Conservation (phyloP, 2,113 vertebrate species). For the Amia ocellicauda region DNA sequence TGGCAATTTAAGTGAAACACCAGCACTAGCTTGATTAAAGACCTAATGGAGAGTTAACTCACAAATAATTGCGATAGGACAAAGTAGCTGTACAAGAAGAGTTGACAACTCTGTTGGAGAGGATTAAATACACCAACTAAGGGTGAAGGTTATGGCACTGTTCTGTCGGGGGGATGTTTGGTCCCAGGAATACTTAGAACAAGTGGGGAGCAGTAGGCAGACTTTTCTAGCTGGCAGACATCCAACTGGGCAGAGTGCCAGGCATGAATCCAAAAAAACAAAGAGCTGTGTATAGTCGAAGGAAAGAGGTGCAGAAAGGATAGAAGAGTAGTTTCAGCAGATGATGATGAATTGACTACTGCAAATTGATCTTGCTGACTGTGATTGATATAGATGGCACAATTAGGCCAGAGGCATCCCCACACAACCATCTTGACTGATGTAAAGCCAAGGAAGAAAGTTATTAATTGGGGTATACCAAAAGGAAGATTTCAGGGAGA, state of each 20-base stretch:
- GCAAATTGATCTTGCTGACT: slow-evolving; percentile 8
- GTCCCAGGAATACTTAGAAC: background rate
- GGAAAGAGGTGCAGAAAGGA: background rate
- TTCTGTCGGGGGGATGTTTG: slow-evolving; percentile 1
- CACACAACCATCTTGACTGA: background rate
- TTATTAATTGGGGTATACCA: no score
- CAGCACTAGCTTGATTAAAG: no score
- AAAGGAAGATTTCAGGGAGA: no score
- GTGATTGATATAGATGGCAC: slow-evolving; percentile 12
- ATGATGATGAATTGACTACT: slow-evolving; percentile 17
- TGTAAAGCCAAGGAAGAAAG: background rate
- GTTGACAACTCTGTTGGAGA: background rate
- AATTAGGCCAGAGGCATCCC: background rate
- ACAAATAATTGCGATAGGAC: background rate
- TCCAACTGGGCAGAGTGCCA: slow-evolving; percentile 11
- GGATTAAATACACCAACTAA: background rate
- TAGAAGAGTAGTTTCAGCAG: background rate
- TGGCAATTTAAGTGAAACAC: no score
- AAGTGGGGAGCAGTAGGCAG: background rate
- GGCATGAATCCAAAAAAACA: background rate
- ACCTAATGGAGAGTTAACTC: no score
- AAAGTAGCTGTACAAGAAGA: background rate
- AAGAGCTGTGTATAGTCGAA: background rate
- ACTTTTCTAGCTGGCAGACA: background rate
- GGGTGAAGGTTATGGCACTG: background rate